These are phyloP conservation scores for Meghimatium bilineatum DNA, from an alignment of 2,888 invertebrate genomes.

Conservation along the genomic window DNA sequence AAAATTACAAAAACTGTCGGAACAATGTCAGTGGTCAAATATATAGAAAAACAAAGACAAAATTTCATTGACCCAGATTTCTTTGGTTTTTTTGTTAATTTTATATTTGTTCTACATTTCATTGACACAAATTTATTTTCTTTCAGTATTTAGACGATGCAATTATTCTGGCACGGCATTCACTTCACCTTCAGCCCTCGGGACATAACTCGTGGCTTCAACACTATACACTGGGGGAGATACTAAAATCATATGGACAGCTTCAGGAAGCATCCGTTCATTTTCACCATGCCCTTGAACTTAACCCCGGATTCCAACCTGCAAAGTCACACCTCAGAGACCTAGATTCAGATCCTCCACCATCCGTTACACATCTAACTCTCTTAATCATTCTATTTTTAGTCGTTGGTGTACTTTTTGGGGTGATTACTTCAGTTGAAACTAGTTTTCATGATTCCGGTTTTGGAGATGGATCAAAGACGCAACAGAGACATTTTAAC, in stretches of 20 bases:
- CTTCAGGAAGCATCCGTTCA: constrained; percentile 91
- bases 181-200: constrained; percentile 89
- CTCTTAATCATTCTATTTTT: constrained; percentile 90
- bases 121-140: background rate
- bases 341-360: constrained; percentile 81
- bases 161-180: constrained; percentile 89
- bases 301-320: constrained; percentile 90
- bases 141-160: constrained; percentile 93
- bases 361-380: constrained; percentile 90
- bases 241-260: constrained; percentile 89
- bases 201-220: constrained; percentile 93
- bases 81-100: too few species aligned
- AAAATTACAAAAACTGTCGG: too few species aligned
- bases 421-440: constrained; percentile 87
- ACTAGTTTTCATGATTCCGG: constrained; percentile 60
- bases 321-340: constrained; percentile 88
- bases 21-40: too few species aligned
- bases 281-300: constrained; percentile 87
- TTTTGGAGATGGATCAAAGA: constrained; percentile 78
- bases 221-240: constrained; percentile 93
- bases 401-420: constrained; percentile 86
- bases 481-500: constrained; percentile 88
- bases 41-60: too few species aligned
- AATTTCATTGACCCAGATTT: constrained; percentile 93
- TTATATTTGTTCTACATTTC: too few species aligned